A percentile compares a stretch with the other conserved stretches of the same genome.
Evolutionary conservation across 2,113 vertebrate genomes (phyloP).

Genomic region (Manacus vitellinus): DNA sequence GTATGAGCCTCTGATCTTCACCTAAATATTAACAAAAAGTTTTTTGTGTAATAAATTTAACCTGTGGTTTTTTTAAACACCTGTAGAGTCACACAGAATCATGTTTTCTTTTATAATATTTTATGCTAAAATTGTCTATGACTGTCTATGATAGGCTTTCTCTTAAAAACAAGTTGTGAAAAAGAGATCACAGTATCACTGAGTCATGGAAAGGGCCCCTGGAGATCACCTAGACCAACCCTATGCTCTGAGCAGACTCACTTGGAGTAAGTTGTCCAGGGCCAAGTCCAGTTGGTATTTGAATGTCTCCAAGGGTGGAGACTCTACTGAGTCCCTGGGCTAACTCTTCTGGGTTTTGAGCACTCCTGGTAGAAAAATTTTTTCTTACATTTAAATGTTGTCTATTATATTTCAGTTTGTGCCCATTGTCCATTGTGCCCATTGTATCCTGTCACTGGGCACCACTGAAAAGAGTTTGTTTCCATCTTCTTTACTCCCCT

Average conservation of each 20-base stretch:
- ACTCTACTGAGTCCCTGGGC: background rate
- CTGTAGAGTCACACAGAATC: background rate
- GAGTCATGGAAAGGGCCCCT: accelerated
- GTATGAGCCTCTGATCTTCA: background rate
- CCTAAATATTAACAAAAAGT: background rate
- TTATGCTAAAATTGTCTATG: background rate
- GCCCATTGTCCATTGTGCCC: background rate
- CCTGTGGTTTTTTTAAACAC: background rate
- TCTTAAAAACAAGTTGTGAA: background rate
- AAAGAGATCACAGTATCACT: background rate
- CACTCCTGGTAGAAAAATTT: background rate
- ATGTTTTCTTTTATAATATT: background rate
- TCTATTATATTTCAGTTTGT: background rate
- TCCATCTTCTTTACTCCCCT: background rate
- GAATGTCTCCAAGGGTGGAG: background rate
- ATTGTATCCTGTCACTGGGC: background rate
- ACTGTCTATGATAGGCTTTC: background rate
- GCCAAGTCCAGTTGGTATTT: background rate
- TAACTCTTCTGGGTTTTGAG: background rate
- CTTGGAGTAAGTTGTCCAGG: background rate
- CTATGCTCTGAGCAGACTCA: background rate
- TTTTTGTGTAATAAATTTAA: background rate
- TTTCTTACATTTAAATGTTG: background rate
- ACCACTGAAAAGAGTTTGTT: background rate
- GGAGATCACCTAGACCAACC: background rate